Conservation (phyloP, 2,888 invertebrate species). For the Zootermopsis nevadensis region DNA sequence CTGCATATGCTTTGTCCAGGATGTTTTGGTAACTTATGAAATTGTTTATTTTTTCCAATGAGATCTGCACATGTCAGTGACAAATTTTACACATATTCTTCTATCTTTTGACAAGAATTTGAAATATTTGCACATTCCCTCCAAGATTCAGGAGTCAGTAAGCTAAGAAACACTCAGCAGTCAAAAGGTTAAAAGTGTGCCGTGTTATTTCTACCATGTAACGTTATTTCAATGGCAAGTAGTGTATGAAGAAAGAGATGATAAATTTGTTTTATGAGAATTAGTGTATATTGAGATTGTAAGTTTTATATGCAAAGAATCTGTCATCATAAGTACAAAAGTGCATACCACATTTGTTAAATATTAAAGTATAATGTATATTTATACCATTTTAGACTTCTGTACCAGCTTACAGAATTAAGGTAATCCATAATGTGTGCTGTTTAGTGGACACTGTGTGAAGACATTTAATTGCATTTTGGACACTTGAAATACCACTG, state of each 20-base stretch:
- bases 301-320: not conserved
- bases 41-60: no score
- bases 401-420: not conserved
- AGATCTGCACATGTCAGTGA: no score
- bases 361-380: not conserved
- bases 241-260: not conserved
- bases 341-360: not conserved
- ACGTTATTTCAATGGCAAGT: slow-evolving; percentile 9
- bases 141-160: no score
- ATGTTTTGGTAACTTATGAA: no score
- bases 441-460: no score
- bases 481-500: not conserved
- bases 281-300: not conserved
- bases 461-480: not conserved
- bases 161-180: no score
- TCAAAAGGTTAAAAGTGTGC: no score
- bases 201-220: not conserved
- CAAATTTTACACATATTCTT: no score
- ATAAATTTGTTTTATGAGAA: no score
- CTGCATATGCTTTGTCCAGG: no score
- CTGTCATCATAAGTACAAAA: not conserved
- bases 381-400: not conserved
- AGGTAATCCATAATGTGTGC: not conserved
- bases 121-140: no score
- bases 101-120: no score